Evolutionary conservation across 2,113 vertebrate genomes (phyloP).

Genomic region (Fregata magnificens): DNA sequence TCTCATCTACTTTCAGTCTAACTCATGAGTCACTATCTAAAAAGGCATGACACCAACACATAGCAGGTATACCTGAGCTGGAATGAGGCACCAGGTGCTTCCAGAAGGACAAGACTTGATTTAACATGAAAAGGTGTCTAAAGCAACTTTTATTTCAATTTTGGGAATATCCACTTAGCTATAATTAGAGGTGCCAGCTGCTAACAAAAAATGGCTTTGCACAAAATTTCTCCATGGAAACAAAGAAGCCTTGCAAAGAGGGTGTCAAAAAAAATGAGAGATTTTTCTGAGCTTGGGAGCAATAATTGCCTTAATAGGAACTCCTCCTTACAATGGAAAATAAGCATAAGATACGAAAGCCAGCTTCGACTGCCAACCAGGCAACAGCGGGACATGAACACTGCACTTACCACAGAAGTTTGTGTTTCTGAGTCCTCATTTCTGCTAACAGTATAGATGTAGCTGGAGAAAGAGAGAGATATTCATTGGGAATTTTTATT

Average conservation of each 20-base stretch:
- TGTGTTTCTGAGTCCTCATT: not conserved
- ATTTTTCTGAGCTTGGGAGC: not conserved
- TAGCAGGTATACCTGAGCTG: not conserved
- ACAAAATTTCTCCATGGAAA: conserved; percentile 57
- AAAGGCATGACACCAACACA: not conserved
- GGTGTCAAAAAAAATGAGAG: not conserved
- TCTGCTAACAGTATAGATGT: not conserved
- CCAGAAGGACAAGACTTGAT: not conserved
- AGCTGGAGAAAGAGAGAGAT: not conserved
- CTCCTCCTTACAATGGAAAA: not conserved
- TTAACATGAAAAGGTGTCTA: conserved; percentile 10
- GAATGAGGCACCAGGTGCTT: not conserved
- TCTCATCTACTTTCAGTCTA: not conserved
- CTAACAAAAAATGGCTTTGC: not conserved
- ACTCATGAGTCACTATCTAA: not conserved
- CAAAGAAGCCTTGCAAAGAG: not conserved
- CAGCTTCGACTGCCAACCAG: not conserved
- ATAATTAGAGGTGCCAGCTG: conserved; percentile 20
- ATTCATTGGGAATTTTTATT: not conserved
- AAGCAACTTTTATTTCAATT: conserved; percentile 35
- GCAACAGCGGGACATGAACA: not conserved
- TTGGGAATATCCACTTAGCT: conserved; percentile 8
- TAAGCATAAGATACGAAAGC: not conserved
- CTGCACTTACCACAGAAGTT: not conserved
- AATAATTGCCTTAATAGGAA: conserved; percentile 9